These are phyloP conservation scores for Tapirus indicus DNA, from an alignment of 2,797 vertebrate genomes.

Conservation along the genomic window DNA sequence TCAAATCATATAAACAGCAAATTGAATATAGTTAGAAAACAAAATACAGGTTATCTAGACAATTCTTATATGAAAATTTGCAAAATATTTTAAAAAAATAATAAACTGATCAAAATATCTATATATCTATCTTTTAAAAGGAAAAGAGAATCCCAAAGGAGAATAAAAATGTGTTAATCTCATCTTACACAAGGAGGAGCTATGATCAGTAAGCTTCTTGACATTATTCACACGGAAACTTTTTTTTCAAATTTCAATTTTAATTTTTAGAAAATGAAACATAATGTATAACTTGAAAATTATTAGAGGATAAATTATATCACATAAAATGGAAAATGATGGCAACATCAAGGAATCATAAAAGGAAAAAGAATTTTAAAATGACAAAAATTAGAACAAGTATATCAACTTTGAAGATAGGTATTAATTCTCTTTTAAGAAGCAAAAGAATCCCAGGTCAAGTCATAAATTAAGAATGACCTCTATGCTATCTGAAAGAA, in stretches of 20 bases:
- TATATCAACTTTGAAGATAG: background rate
- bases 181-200: background rate
- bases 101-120: background rate
- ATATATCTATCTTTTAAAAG: background rate
- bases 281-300: background rate
- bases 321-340: background rate
- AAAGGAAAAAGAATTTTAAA: conserved; percentile 33
- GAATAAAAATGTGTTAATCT: background rate
- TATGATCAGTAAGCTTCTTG: background rate
- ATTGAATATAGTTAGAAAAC: background rate
- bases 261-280: background rate
- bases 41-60: background rate
- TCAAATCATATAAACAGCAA: background rate
- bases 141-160: background rate
- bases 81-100: background rate
- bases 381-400: background rate
- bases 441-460: background rate
- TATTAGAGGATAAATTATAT: background rate
- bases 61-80: conserved; percentile 25
- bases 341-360: background rate
- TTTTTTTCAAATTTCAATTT: background rate
- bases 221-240: background rate
- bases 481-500: background rate
- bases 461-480: conserved; percentile 22
- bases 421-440: conserved; percentile 40